Evolutionary conservation across 2,113 vertebrate species (phyloP), one percentile per base, ranked within the genome.

Genomic region (Gambusia affinis): DNA sequence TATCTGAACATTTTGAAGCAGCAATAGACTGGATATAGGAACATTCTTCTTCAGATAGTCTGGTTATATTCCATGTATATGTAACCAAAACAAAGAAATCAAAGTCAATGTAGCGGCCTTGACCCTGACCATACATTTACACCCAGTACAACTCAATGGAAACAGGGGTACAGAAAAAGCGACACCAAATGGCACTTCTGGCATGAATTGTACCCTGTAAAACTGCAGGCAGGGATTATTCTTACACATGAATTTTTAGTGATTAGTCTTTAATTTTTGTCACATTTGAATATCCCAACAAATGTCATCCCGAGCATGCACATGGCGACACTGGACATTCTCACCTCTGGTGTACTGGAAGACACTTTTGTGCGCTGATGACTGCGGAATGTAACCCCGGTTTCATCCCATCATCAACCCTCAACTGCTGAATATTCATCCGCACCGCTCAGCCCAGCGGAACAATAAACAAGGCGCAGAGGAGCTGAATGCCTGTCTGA

Each of bases 401-500:
- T 66, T 70, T 67, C 60, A 65, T 60, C 67, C 70, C 79, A 62
- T 60, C 79, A 75, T 76, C 74, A 75, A 57, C 72, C 68, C 71
- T 39, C 70, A 64, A 19, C 88, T 88, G 31, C 6, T 93, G 88
- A 91, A 91, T 92, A 93, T 90, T 91, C 92, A 92, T 85, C 82
- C 77, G 3, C 60, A 47, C 78, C 85, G 77, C 83, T 85, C 74
- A 74, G 70, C 17, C 62, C 73, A 33, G 70, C 64, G 11, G 62
- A 75, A 92, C 91, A 92, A 93, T 92, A 80, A 89, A 92, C 90
- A 90, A 90, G 80, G 42, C 64, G 64, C 76, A 80, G 79, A 70
- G 72, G 29, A 84, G 37, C 51, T 88, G 89, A 89, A 87, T 81
- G 85, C 76, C 85, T 87, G 80, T 60, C 72, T 70, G 83, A 71